These are phyloP conservation scores for Cariama cristata DNA, from an alignment of 2,113 vertebrate genomes.

Conservation along the genomic window DNA sequence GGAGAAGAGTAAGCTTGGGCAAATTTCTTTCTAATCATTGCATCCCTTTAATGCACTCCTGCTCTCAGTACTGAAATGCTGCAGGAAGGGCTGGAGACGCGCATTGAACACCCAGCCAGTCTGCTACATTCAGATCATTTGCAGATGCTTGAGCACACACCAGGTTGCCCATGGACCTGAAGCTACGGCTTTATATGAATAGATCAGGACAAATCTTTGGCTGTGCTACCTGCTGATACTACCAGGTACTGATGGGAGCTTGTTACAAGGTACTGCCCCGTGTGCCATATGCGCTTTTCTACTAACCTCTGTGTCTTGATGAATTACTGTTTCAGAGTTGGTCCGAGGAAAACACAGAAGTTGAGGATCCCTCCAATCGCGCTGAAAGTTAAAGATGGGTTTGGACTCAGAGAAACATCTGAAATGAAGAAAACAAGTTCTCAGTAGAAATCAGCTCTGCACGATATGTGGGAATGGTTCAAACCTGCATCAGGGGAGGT, in stretches of 20 bases:
- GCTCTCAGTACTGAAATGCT: neutral
- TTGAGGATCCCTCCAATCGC: conserved; percentile 68
- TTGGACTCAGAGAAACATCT: conserved; percentile 60
- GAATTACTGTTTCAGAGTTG: conserved; percentile 83
- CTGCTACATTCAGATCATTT: neutral
- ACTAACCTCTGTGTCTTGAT: conserved; percentile 83
- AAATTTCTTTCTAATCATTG: neutral
- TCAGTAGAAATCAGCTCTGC: neutral
- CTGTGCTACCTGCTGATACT: neutral
- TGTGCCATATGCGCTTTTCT: neutral
- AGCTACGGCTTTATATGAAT: fast-evolving
- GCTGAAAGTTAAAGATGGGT: conserved; percentile 63
- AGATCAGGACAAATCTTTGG: neutral
- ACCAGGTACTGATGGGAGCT: neutral
- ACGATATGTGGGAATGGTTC: neutral
- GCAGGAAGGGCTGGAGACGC: neutral
- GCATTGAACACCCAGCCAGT: neutral
- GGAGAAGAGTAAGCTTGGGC: neutral
- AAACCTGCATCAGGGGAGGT: neutral
- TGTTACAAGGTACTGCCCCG: fast-evolving
- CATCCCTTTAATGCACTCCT: neutral
- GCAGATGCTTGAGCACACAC: fast-evolving
- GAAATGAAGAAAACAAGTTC: neutral
- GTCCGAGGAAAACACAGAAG: conserved; percentile 86
- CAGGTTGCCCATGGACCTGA: neutral